Evolutionary conservation across 1,140 invertebrate species (phyloP).

Genomic region (Drosophila santomea): DNA sequence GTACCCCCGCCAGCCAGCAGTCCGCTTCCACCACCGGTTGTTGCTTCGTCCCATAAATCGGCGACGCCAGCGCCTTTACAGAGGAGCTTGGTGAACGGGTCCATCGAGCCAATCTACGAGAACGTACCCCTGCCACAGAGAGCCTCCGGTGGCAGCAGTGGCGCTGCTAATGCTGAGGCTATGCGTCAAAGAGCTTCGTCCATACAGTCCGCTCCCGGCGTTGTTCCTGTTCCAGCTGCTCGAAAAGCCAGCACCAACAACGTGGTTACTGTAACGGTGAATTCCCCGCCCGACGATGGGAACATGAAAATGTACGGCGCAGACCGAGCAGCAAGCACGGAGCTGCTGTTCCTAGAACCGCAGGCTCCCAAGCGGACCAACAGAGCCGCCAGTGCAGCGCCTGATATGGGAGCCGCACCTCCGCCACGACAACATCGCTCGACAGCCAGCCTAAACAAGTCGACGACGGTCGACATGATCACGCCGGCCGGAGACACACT

Average conservation of each 20-base stretch:
- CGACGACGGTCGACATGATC: constrained; percentile 52
- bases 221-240: constrained; percentile 67
- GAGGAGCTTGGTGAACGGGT: constrained; percentile 72
- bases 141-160: constrained; percentile 68
- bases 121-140: constrained; percentile 89
- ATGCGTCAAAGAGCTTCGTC: constrained; percentile 88
- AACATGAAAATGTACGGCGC: constrained; percentile 58
- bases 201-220: constrained; percentile 88
- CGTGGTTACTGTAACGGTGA: constrained; percentile 54
- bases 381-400: constrained; percentile 73
- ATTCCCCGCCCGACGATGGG: constrained; percentile 60
- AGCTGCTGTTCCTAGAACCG: constrained; percentile 71
- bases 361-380: constrained; percentile 61
- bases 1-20: constrained; percentile 65
- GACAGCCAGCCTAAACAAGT: constrained; percentile 60
- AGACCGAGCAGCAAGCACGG: constrained; percentile 67
- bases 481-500: constrained; percentile 56
- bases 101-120: constrained; percentile 91
- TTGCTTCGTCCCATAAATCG: constrained; percentile 22
- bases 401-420: constrained; percentile 65
- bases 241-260: constrained; percentile 51
- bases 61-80: constrained; percentile 62
- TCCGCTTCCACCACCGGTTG: constrained; percentile 48
- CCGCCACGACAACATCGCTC: constrained; percentile 72
- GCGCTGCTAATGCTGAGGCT: constrained; percentile 56